Evolutionary conservation across 2,113 vertebrate species (phyloP).

Genomic region (Cyanoderma ruficeps): DNA sequence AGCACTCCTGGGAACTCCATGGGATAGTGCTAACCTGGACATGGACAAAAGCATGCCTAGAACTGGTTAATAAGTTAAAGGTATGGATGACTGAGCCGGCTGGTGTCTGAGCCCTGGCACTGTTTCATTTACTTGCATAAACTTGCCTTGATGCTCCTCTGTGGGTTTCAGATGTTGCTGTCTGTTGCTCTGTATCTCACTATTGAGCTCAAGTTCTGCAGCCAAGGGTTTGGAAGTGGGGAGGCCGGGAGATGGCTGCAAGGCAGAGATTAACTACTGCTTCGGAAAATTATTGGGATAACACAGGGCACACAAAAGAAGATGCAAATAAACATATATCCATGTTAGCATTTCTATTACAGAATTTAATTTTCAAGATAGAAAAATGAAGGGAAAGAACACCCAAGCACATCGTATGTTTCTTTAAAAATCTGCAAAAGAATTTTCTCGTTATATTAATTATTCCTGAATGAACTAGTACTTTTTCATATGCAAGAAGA

Average conservation of each 20-base stretch:
- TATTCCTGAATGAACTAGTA: not conserved
- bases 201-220: rapidly evolving
- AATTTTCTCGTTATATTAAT: not conserved
- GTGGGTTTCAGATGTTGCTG: not conserved
- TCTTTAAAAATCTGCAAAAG: not conserved
- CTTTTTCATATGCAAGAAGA: not conserved
- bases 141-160: not conserved
- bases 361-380: not conserved
- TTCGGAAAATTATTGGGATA: not conserved
- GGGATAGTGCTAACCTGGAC: not conserved
- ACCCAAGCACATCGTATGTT: not conserved
- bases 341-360: not conserved
- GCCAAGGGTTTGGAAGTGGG: not conserved
- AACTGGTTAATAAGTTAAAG: not conserved
- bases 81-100: not conserved
- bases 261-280: not conserved
- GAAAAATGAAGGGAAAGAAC: not conserved
- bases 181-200: not conserved
- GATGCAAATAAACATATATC: not conserved
- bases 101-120: not conserved
- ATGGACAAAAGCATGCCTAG: not conserved
- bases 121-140: rapidly evolving
- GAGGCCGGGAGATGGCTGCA: not conserved
- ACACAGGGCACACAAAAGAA: not conserved
- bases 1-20: not conserved